Evolutionary conservation across 53 echinoderm and acorn worm genomes (phyloP), one percentile per base, ranked within the genome.

Genomic region (Antedon mediterranea): DNA sequence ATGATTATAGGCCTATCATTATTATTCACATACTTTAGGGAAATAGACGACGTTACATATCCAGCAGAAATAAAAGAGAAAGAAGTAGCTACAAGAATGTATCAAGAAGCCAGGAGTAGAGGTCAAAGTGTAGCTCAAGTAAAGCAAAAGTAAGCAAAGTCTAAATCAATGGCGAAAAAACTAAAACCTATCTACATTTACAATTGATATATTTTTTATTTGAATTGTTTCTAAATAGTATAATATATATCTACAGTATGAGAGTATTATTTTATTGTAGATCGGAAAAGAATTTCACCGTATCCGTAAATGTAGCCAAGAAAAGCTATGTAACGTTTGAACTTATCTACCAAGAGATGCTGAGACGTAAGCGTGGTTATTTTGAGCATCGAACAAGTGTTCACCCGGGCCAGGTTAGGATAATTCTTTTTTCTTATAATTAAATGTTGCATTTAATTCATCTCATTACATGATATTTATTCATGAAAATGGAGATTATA

Each of bases 41-140:
- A 82, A 13, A 84, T 88, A 27, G 77, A 90, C n/a, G 85, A 81
- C 29, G 29, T 70, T 9, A 75, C 83, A 0, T 93, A 90, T 41
- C 87, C 81, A 8, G 77, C 90, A 0, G 77, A 75, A 28, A 88
- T 93, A 20, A 80, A 88, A 7, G 88, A 87, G 29, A 93, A 93
- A 34, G 77, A 90, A 73, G 84, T 83, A 31, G 93, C 93, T 15
- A 85, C 90, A 80, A 90, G 78, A 71, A 85, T 80, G 3, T 93
- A 90, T 82, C 83, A 93, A 34, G 80, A 83, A 26, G 90, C 93
- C 0, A 90, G 81, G 74, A 32, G 80, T 15, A 82, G 78, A 30
- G 90, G 93, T 34, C 90, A 90, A 27, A 93, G 83, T 14, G 88
- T 93, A 4, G 85, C 83, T 11, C 93, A 93, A 32, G 88, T 93